Conservation (phyloP, 2,888 invertebrate genomes). For the Marasmarcha lunaedactyla region DNA sequence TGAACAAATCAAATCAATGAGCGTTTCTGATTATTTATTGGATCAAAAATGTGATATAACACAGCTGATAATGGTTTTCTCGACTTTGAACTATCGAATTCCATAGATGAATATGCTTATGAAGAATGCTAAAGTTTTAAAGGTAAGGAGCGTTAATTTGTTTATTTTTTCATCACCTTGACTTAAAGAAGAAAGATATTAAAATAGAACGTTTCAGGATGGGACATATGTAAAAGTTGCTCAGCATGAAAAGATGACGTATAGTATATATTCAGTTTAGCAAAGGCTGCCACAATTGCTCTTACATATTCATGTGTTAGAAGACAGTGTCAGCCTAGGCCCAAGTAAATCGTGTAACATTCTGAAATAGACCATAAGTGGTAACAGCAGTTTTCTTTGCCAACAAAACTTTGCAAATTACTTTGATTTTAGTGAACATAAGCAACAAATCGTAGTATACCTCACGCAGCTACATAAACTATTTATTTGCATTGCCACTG, state of each 20-base stretch:
- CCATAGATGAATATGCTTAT: slow-evolving; percentile 90
- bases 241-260: slow-evolving; percentile 81
- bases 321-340: slow-evolving; percentile 85
- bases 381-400: no score
- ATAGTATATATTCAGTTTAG: slow-evolving; percentile 81
- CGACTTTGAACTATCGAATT: slow-evolving; percentile 86
- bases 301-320: slow-evolving; percentile 91
- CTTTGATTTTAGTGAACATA: slow-evolving; percentile 75
- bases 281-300: slow-evolving; percentile 88
- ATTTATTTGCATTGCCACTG: slow-evolving; percentile 85
- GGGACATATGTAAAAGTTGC: slow-evolving; percentile 85
- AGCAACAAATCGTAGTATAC: slow-evolving; percentile 91
- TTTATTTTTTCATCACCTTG: no score
- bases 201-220: slow-evolving; percentile 69
- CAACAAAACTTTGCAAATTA: no score
- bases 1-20: no score
- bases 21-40: no score
- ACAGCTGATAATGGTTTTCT: slow-evolving; percentile 92
- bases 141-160: no score
- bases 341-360: slow-evolving; percentile 67
- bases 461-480: slow-evolving; percentile 93
- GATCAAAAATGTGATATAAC: slow-evolving; percentile 90
- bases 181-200: not conserved
- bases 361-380: no score
- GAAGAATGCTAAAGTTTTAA: slow-evolving; percentile 86